A percentile compares a stretch with the other conserved stretches of the same genome.
Evolutionary conservation across 2,888 invertebrate genomes (phyloP).

Genomic region (Apodemia zela): DNA sequence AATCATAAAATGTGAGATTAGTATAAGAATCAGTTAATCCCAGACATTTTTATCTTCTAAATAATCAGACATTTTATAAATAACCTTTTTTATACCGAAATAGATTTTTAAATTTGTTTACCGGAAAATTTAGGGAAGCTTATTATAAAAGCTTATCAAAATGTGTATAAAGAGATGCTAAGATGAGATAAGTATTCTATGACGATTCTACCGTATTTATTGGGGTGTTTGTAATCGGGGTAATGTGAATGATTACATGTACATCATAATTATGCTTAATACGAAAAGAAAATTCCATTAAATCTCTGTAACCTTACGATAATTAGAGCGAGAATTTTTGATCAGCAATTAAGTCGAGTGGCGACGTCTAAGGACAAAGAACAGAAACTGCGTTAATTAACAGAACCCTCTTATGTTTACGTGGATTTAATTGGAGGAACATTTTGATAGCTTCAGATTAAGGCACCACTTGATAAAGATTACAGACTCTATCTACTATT

Average conservation of each 20-base stretch:
- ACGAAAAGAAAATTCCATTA: constrained; percentile 2
- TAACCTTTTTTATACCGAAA: too few relatives aligned
- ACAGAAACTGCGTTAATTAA: constrained; percentile 60
- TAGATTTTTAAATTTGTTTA: too few relatives aligned
- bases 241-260: neutral
- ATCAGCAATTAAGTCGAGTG: constrained; percentile 64
- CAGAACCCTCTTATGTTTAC: constrained; percentile 45
- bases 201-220: too few relatives aligned
- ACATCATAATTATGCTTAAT: neutral
- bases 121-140: too few relatives aligned
- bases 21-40: too few relatives aligned
- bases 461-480: neutral
- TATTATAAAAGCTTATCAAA: too few relatives aligned
- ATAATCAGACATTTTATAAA: too few relatives aligned
- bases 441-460: constrained; percentile 1
- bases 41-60: too few relatives aligned
- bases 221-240: neutral
- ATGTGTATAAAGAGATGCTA: too few relatives aligned
- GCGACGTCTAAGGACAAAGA: constrained; percentile 38
- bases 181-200: too few relatives aligned
- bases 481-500: neutral
- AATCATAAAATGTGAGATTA: too few relatives aligned
- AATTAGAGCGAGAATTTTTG: constrained; percentile 67
- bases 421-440: constrained; percentile 51
- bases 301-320: constrained; percentile 37